These are phyloP conservation scores for Arctia plantaginis DNA, from an alignment of 2,888 invertebrate species.

Conservation along the genomic window DNA sequence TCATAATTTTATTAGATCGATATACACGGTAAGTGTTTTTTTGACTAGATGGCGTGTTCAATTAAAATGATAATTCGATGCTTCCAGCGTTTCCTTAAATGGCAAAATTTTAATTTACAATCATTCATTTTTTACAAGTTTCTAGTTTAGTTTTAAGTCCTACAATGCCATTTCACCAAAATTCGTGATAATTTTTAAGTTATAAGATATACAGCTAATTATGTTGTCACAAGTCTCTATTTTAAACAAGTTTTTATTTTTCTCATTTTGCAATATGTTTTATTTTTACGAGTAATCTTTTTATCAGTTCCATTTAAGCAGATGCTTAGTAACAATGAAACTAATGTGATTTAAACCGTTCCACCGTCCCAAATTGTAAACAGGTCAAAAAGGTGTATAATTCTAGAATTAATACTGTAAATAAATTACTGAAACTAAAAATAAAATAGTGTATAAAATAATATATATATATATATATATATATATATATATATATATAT, in stretches of 20 bases:
- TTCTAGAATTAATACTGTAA: too few species aligned
- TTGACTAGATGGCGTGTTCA: background rate
- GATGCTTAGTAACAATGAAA: background rate
- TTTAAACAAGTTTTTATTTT: background rate
- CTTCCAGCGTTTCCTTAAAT: background rate
- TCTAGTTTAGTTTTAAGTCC: background rate
- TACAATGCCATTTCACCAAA: background rate
- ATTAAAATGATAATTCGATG: background rate
- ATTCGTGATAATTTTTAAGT: too few species aligned
- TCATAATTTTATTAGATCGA: background rate
- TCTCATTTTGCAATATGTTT: background rate
- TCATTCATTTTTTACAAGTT: background rate
- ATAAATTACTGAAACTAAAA: too few species aligned
- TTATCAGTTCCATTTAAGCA: background rate
- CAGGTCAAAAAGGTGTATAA: too few species aligned
- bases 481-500: too few species aligned
- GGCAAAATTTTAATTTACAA: background rate
- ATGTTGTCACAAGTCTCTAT: background rate
- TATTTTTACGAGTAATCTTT: background rate
- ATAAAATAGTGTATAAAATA: too few species aligned
- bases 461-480: too few species aligned
- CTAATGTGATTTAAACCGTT: background rate
- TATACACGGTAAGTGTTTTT: too few species aligned
- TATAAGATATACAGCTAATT: too few species aligned
- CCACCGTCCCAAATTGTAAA: too few species aligned